Evolutionary conservation across 92 coral and sea anemone genomes (phyloP).

Genomic region (Montipora capitata): DNA sequence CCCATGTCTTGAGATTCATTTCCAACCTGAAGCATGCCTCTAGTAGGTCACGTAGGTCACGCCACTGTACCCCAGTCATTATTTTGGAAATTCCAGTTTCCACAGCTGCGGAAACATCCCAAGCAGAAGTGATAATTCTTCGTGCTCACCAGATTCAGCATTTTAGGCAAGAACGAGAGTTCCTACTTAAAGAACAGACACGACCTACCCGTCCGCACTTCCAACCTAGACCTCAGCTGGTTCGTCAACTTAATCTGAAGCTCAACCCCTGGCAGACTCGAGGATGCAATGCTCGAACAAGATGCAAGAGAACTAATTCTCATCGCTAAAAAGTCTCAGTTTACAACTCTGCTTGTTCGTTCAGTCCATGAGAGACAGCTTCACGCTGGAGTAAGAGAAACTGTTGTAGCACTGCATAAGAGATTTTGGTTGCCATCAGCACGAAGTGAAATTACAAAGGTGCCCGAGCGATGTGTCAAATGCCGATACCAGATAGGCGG

Average conservation of each 20-base stretch:
- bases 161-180: too few species aligned
- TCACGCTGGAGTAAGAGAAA: conserved; percentile 56
- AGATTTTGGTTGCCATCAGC: conserved; percentile 63
- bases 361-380: conserved; percentile 62
- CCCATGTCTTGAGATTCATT: conserved; percentile 24
- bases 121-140: conserved; percentile 37
- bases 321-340: conserved; percentile 26
- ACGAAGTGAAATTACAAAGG: conserved; percentile 17
- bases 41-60: conserved; percentile 12
- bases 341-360: conserved; percentile 39
- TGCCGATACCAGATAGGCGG: conserved; percentile 20
- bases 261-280: conserved; percentile 64
- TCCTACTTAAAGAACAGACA: too few species aligned
- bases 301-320: conserved; percentile 57
- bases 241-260: conserved; percentile 60
- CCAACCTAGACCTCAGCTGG: conserved; percentile 43
- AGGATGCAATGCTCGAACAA: conserved; percentile 35
- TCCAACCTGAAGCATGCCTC: conserved; percentile 32
- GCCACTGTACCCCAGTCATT: neutral
- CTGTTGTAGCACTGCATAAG: conserved; percentile 49
- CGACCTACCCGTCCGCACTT: neutral
- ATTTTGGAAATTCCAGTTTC: conserved; percentile 38
- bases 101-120: conserved; percentile 41
- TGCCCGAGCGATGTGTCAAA: conserved; percentile 28
- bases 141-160: neutral